phyloP scores from a whole-genome alignment of 2,797 vertebrate genomes.

The Antrozous pallidus region DNA sequence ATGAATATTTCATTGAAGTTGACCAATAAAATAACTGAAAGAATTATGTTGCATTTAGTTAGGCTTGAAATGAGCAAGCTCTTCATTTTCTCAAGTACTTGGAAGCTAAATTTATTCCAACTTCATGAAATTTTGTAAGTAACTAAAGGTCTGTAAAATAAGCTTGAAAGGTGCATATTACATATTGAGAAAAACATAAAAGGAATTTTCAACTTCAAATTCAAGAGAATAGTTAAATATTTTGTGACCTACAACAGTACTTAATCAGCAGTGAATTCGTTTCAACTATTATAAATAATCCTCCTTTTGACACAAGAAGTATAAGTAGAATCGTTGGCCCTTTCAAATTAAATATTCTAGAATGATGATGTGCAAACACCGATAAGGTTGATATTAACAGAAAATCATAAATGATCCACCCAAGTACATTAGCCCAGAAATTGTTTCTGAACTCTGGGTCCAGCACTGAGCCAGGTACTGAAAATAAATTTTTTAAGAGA shows the following conservation, averaged over 20 bases:
- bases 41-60: conserved; percentile 63
- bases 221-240: conserved; percentile 46
- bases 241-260: conserved; percentile 29
- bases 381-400: conserved; percentile 30
- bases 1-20: conserved; percentile 72
- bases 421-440: conserved; percentile 19
- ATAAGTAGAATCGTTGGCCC: conserved; percentile 36
- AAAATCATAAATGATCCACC: neutral
- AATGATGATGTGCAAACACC: neutral
- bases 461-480: neutral
- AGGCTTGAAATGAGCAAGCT: conserved; percentile 68
- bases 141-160: conserved; percentile 65
- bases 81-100: conserved; percentile 69
- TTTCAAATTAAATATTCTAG: conserved; percentile 50
- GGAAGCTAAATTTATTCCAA: conserved; percentile 66
- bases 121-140: conserved; percentile 66
- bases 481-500: conserved; percentile 18
- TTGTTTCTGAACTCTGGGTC: conserved; percentile 6
- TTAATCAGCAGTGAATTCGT: conserved; percentile 22
- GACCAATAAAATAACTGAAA: conserved; percentile 71
- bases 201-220: conserved; percentile 66
- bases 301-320: conserved; percentile 35
- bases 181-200: conserved; percentile 61
- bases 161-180: conserved; percentile 68
- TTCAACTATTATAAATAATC: conserved; percentile 42